Evolutionary conservation across 1,140 invertebrate genomes (phyloP).

Genomic region (Pachyrhynchus sulphureomaculatus): DNA sequence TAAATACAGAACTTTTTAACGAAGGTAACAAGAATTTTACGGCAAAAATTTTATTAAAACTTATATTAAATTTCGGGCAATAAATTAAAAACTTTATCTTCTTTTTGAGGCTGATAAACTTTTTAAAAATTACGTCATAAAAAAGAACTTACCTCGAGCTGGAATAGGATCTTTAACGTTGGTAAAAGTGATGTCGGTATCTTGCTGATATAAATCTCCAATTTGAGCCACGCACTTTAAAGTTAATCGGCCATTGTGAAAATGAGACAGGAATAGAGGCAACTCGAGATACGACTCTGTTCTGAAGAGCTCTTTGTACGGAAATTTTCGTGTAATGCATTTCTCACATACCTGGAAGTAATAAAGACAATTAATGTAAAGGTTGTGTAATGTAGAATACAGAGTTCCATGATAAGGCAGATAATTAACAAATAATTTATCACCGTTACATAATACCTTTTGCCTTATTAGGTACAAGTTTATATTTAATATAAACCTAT

Average conservation of each 20-base stretch:
- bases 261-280: conserved; percentile 48
- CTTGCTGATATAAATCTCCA: conserved; percentile 57
- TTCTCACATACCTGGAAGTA: conserved; percentile 51
- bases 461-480: too few relatives aligned
- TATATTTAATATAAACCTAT: too few relatives aligned
- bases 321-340: conserved; percentile 43
- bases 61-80: conserved; percentile 13
- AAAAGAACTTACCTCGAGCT: conserved; percentile 56
- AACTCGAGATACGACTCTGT: conserved; percentile 47
- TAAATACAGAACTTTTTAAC: conserved; percentile 7
- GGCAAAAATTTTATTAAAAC: conserved; percentile 18
- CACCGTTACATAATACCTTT: too few relatives aligned
- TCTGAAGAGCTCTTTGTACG: conserved; percentile 42
- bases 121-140: conserved; percentile 14
- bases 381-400: not conserved
- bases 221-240: conserved; percentile 59
- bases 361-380: not conserved
- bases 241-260: conserved; percentile 51
- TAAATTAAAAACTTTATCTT: conserved; percentile 1
- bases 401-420: not conserved
- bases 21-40: conserved; percentile 20
- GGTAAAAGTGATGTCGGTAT: conserved; percentile 56
- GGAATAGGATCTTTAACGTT: conserved; percentile 59
- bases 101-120: conserved; percentile 21
- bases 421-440: too few relatives aligned